A percentile compares a stretch with the other conserved stretches of the same genome.
These are phyloP conservation scores for Dallia pectoralis DNA, from an alignment of 2,797 vertebrate species.

Conservation along the genomic window DNA sequence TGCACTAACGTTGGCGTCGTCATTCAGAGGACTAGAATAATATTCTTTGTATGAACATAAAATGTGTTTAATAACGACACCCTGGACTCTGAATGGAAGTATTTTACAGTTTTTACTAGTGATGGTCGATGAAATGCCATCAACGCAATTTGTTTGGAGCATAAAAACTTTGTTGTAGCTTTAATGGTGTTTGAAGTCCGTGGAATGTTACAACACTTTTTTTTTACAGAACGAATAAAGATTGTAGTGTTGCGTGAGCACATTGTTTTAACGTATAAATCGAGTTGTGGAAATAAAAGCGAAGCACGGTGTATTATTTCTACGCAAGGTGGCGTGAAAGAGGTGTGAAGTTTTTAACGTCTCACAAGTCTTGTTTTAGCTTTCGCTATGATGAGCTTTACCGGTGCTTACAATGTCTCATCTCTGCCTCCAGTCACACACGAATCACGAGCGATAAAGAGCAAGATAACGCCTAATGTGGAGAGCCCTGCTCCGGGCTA, in stretches of 20 bases:
- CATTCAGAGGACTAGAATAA: constrained; percentile 6
- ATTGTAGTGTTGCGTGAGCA: background rate
- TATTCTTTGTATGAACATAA: background rate
- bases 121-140: background rate
- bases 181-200: constrained; percentile 8
- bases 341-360: background rate
- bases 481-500: background rate
- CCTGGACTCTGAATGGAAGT: background rate
- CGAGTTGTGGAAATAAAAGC: background rate
- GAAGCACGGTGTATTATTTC: background rate
- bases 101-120: background rate
- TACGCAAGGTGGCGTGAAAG: background rate
- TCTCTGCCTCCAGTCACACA: background rate
- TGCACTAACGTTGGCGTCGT: background rate
- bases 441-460: background rate
- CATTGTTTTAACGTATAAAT: constrained; percentile 8
- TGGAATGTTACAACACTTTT: constrained; percentile 8
- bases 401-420: background rate
- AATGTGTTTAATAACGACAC: background rate
- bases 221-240: constrained; percentile 3
- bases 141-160: constrained; percentile 4
- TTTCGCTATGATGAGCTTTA: background rate
- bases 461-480: background rate
- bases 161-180: background rate
- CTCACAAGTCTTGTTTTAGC: background rate